Percentiles rank a stretch among this genome's conserved stretches.
Conservation (phyloP, 2,797 vertebrate genomes). For the Sebastes diaconus region DNA sequence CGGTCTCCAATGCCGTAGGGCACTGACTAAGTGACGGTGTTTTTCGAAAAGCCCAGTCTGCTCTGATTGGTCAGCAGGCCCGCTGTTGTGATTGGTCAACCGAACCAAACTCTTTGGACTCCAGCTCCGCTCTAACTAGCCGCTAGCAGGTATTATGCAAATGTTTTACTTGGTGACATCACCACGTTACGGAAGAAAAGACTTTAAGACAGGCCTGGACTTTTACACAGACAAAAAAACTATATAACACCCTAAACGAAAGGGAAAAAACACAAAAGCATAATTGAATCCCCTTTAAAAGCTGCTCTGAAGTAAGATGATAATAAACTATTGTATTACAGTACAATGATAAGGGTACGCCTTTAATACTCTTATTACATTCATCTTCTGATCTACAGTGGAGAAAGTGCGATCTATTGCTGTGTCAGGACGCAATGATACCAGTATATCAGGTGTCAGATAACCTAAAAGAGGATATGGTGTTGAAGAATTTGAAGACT, state of each 20-base stretch:
- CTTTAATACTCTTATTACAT: not conserved
- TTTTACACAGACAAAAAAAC: not conserved
- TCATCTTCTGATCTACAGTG: not conserved
- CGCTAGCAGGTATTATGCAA: not conserved
- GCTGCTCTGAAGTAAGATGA: not conserved
- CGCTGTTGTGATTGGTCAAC: not conserved
- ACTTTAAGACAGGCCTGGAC: not conserved
- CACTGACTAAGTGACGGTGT: not conserved
- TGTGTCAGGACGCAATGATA: not conserved
- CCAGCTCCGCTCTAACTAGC: too few species aligned
- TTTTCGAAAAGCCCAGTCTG: not conserved
- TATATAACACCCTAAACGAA: not conserved
- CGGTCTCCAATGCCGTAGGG: too few species aligned
- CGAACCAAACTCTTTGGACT: not conserved
- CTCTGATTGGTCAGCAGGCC: not conserved
- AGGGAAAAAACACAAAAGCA: not conserved
- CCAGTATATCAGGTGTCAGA: not conserved
- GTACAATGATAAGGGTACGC: not conserved
- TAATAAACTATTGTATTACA: not conserved
- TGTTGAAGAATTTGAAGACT: not conserved
- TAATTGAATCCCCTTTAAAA: not conserved
- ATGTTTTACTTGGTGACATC: not conserved
- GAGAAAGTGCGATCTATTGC: not conserved
- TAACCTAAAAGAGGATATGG: not conserved
- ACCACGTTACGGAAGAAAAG: not conserved